Evolutionary conservation across 1,140 invertebrate genomes (phyloP), one percentile per base, ranked within the genome.

Genomic region (Lycorma delicatula): DNA sequence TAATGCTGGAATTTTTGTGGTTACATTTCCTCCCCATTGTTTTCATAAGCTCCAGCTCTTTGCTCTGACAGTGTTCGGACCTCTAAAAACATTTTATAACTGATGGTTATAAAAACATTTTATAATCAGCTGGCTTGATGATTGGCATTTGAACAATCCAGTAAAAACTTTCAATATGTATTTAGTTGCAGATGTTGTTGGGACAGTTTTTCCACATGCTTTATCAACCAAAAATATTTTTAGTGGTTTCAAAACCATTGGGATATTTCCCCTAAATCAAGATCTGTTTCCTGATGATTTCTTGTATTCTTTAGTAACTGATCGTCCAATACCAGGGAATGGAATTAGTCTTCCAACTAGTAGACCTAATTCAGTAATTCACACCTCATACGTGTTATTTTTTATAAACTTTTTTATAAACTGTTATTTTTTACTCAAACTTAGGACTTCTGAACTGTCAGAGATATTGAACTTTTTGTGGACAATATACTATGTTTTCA

Each of bases 151-250:
- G n/a, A 56, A 56, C 29, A 56, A 50, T 36, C 41, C 41, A 22
- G 54, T 38, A 34, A 56, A 50, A 22, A 56, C 12, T 7, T 7
- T 56, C n/a, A 13, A 26, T 27, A 56, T 56, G 6, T 56, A 56
- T 50, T 47, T 20, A 28, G 18, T 54, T 38, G 53, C 31, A 41
- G 53, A 46, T 41, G 12, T 28, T 54, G 34, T 54, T 25, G 38
- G 54, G 23, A 6, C 22, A 38, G 54, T 28, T 50, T 56, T 50
- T 56, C 54, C 44, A 13, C 41, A 22, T 50, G 54, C 54, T 48
- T 52, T 56, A 3, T 27, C 22, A 13, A 48, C 46, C 12, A 50
- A n/a, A 9, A 56, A 56, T 27, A 50, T 56, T 28, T 50, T 26
- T 1, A 34, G n/a, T 9, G 31, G 31, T n/a, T 34, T 34, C n/a